Evolutionary conservation across 2,888 invertebrate species (phyloP).

Genomic region (Leptogaster cylindrica): DNA sequence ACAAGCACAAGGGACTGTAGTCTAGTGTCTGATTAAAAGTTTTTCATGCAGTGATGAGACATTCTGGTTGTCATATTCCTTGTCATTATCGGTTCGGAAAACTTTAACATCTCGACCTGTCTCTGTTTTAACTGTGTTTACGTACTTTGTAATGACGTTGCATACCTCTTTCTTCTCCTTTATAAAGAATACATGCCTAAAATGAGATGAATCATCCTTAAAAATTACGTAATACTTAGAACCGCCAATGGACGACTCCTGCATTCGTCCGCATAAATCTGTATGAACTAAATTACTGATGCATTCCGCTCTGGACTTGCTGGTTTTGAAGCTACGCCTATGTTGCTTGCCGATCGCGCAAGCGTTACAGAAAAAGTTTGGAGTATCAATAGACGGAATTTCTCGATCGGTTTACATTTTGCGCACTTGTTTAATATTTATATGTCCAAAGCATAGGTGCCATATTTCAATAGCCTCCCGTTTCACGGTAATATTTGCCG

Average conservation of each 20-base stretch:
- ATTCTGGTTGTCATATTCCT: slow-evolving; percentile 50
- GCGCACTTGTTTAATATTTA: slow-evolving; percentile 48
- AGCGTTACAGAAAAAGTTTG: neutral
- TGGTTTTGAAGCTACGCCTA: neutral
- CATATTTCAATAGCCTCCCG: slow-evolving; percentile 39
- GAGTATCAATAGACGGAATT: neutral
- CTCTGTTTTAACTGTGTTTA: slow-evolving; percentile 48
- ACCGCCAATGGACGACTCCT: neutral
- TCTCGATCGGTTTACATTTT: slow-evolving; percentile 43
- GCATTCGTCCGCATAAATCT: neutral
- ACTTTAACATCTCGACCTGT: slow-evolving; percentile 48
- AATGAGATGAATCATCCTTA: no score
- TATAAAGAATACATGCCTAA: no score
- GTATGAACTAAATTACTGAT: neutral
- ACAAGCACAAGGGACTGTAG: slow-evolving; percentile 51
- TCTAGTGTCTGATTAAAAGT: slow-evolving; percentile 18
- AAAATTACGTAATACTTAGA: neutral
- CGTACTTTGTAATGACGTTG: no score
- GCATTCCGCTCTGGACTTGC: neutral
- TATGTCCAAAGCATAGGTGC: slow-evolving; percentile 50
- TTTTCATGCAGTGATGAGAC: slow-evolving; percentile 48
- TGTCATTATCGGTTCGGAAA: slow-evolving; percentile 51
- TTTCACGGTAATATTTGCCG: neutral
- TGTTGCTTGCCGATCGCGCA: neutral
- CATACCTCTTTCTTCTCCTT: no score